A percentile compares a stretch with the other conserved stretches of the same genome.
phyloP scores from a whole-genome alignment of 2,888 invertebrate genomes.

The Suillia variegata region DNA sequence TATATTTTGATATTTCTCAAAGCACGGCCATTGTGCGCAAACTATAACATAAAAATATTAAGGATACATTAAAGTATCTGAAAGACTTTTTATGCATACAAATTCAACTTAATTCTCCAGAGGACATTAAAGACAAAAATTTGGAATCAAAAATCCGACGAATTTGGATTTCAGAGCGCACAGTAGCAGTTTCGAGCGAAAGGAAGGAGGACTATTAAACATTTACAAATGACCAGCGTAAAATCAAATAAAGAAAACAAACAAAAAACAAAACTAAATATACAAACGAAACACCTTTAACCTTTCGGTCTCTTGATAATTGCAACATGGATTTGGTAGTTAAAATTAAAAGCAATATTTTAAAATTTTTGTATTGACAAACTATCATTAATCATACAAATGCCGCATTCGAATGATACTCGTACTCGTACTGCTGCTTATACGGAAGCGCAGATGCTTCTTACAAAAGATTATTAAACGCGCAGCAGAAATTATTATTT shows the following conservation, averaged over 20 bases:
- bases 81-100: too few relatives aligned
- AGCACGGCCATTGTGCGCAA: neutral
- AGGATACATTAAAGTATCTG: too few relatives aligned
- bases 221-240: neutral
- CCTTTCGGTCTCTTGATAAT: constrained; percentile 16
- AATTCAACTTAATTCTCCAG: too few relatives aligned
- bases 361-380: too few relatives aligned
- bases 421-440: neutral
- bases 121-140: too few relatives aligned
- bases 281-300: neutral
- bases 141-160: too few relatives aligned
- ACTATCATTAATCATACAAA: constrained; percentile 38
- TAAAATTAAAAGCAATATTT: constrained; percentile 1
- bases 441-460: constrained; percentile 28
- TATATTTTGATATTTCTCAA: constrained; percentile 14
- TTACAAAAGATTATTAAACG: too few relatives aligned
- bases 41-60: constrained; percentile 6
- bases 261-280: too few relatives aligned
- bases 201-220: too few relatives aligned
- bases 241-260: neutral
- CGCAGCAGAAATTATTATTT: constrained; percentile 14
- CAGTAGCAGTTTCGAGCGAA: constrained; percentile 43
- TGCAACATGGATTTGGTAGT: neutral
- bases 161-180: too few relatives aligned
- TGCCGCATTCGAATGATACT: constrained; percentile 18